Evolutionary conservation across 2,888 invertebrate genomes (phyloP).

Genomic region (Hypercompe scribonia): DNA sequence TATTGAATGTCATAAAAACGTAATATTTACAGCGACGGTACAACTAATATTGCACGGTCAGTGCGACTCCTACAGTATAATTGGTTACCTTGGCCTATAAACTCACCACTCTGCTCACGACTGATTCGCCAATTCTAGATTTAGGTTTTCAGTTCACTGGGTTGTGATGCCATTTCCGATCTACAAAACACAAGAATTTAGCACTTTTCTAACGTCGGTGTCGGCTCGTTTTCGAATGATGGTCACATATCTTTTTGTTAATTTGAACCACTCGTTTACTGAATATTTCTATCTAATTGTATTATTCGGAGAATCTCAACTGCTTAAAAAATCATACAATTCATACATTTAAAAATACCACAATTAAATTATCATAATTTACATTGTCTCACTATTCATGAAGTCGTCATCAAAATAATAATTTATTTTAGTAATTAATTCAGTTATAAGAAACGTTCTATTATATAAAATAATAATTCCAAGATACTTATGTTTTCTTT

Average conservation of each 20-base stretch:
- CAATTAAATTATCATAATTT: background rate
- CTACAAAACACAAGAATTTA: constrained; percentile 46
- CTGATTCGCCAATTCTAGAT: constrained; percentile 84
- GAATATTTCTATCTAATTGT: background rate
- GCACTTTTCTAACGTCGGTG: constrained; percentile 15
- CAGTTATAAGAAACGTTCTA: background rate
- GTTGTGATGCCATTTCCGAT: constrained; percentile 76
- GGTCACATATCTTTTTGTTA: background rate
- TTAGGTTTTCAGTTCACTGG: constrained; percentile 85
- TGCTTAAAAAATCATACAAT: background rate
- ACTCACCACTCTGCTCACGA: constrained; percentile 70
- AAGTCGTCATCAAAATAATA: background rate
- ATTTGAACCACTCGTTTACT: background rate
- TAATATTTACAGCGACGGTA: constrained; percentile 54
- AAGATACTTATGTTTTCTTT: background rate
- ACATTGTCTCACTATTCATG: background rate
- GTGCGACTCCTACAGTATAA: constrained; percentile 64
- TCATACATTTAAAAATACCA: background rate
- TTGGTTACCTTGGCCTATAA: constrained; percentile 84
- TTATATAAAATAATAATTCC: background rate
- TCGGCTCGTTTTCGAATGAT: background rate
- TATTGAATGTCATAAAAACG: constrained; percentile 57
- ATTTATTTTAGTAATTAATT: background rate
- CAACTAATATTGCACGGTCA: constrained; percentile 51
- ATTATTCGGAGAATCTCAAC: background rate